Evolutionary conservation across 2,113 vertebrate genomes (phyloP), one percentile per base, ranked within the genome.

Genomic region (Salvelinus namaycush): DNA sequence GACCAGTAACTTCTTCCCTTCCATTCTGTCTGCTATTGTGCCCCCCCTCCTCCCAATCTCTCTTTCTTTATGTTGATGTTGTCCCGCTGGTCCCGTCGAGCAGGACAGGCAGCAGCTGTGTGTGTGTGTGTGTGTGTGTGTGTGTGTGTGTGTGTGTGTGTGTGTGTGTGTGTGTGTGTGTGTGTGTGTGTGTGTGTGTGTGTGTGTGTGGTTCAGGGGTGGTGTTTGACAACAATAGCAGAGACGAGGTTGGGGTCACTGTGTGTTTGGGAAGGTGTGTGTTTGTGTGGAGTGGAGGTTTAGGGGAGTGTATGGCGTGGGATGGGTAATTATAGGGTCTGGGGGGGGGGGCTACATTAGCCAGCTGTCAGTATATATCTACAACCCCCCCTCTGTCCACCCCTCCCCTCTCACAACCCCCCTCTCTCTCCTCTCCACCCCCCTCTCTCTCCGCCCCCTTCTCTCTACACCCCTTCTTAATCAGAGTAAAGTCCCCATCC

Each of bases 271-370:
- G 60, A 34, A 34, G 31, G 60, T 29, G 66, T 16, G 64, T 26
- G 65, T 29, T 2, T 29, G 65, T 29, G 39, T 44, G 39, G 39
- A 11, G 39, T 44, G 2, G 8, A 20, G 16, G 67, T 39, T 57
- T 57, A 16, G 68, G 62, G 29, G 4, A 22, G 70, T 73, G 68
- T 78, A 75, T 79, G 86, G 39, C 0, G 39, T 44, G 87, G 76
- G 84, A 82, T 89, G 89, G 16, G 75, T 89, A 88, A 92, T 92
- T 79, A 92, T 86, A 70, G 39, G 31, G 78, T 79, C 44, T 69
- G 51, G 76, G 66, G 86, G 24, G 24, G 85, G 82, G 85, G 86
- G 84, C 80, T 83, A 51, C 71, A 85, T 87, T 77, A 83, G 79
- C 87, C 90, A 91, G 87, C 90, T 91, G 89, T 86, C 87, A 84